These are phyloP conservation scores for Morelia viridis DNA, from an alignment of 2,797 vertebrate genomes.

Conservation along the genomic window DNA sequence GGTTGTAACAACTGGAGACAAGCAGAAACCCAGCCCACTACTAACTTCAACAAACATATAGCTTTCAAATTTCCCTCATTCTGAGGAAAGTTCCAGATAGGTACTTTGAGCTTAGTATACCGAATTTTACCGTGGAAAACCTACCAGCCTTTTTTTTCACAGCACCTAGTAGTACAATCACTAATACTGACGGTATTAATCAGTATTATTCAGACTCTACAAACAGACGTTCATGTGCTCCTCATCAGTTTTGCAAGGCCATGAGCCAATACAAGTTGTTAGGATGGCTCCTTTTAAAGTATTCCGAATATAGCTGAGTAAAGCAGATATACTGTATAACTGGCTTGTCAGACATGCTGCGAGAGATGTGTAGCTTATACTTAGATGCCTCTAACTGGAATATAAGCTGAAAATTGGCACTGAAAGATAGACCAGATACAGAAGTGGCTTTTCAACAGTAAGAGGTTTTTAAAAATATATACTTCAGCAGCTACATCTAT, in stretches of 20 bases:
- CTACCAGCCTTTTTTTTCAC: not conserved
- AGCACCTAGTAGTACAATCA: not conserved
- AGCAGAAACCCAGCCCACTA: not conserved
- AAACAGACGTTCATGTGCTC: not conserved
- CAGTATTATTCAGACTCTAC: not conserved
- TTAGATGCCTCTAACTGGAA: not conserved
- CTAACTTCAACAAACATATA: not conserved
- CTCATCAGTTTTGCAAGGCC: not conserved
- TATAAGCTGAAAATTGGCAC: not conserved
- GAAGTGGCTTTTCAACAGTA: not conserved
- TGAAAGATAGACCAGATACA: not conserved
- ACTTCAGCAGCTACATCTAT: not conserved
- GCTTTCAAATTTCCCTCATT: not conserved
- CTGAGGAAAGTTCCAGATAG: not conserved
- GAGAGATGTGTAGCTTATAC: too few species aligned
- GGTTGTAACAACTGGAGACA: not conserved
- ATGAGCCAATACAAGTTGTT: not conserved
- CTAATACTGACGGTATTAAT: not conserved
- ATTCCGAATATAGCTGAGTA: not conserved
- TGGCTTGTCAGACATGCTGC: not conserved
- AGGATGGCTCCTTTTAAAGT: not conserved
- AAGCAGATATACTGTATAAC: not conserved
- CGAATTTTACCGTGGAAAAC: not conserved
- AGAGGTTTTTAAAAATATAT: not conserved
- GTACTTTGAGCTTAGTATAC: not conserved